Conservation (phyloP, 1,140 invertebrate genomes). For the Andricus grossulariae region DNA sequence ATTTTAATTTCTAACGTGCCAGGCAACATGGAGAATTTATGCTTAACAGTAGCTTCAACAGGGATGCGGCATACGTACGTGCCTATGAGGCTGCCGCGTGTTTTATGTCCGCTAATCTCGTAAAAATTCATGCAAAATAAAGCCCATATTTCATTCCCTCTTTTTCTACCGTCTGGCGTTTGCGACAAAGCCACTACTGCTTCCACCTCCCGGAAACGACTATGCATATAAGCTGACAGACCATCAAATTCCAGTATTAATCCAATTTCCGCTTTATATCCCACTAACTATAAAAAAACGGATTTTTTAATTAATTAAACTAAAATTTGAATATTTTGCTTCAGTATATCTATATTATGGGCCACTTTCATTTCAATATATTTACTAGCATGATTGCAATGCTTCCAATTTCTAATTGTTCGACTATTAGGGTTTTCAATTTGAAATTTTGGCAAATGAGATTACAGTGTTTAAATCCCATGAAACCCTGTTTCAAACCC, state of each 20-base stretch:
- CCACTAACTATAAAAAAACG: neutral
- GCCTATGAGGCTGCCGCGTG: slow-evolving; percentile 62
- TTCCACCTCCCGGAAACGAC: slow-evolving; percentile 20
- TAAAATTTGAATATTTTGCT: neutral
- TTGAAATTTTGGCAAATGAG: too few relatives aligned
- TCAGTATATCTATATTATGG: too few relatives aligned
- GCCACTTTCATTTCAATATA: too few relatives aligned
- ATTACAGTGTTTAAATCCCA: too few relatives aligned
- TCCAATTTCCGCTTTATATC: slow-evolving; percentile 3
- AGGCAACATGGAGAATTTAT: slow-evolving; percentile 58
- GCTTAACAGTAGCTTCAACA: slow-evolving; percentile 40
- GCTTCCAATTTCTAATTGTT: too few relatives aligned
- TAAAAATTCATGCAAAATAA: slow-evolving; percentile 72
- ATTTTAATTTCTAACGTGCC: slow-evolving; percentile 67
- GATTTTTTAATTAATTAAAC: neutral
- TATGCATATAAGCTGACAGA: slow-evolving; percentile 16
- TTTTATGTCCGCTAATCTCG: slow-evolving; percentile 70
- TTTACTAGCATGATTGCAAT: too few relatives aligned
- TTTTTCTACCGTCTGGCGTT: slow-evolving; percentile 29
- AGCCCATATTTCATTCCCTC: slow-evolving; percentile 64
- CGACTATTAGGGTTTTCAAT: too few relatives aligned
- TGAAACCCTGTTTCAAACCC: too few relatives aligned
- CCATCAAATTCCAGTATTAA: slow-evolving; percentile 12
- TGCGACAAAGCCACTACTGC: slow-evolving; percentile 18
- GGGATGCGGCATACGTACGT: slow-evolving; percentile 55